Conservation (phyloP, 2,888 invertebrate species). For the Lasioglossum lativentre region DNA sequence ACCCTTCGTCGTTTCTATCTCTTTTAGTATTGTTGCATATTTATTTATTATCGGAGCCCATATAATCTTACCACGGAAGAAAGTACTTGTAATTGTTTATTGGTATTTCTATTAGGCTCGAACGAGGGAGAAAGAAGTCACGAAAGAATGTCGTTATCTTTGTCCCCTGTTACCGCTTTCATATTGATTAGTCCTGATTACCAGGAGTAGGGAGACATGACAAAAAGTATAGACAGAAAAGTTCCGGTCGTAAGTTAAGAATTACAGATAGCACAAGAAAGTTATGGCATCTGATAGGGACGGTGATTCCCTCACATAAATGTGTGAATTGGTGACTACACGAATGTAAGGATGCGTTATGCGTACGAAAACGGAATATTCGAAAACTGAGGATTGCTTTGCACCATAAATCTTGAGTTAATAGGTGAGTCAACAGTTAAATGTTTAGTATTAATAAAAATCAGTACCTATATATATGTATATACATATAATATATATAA, state of each 20-base stretch:
- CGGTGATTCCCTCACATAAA: not conserved
- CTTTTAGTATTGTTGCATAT: not conserved
- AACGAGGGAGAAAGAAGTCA: slow-evolving; percentile 19
- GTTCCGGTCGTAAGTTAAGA: slow-evolving; percentile 55
- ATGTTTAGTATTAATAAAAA: slow-evolving; percentile 16
- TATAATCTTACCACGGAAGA: not conserved
- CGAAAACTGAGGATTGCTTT: not conserved
- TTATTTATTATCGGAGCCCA: not conserved
- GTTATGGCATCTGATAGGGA: slow-evolving; percentile 13
- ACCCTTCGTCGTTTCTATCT: not conserved
- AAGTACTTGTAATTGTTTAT: slow-evolving; percentile 28
- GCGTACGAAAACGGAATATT: slow-evolving; percentile 11
- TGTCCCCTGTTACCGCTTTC: slow-evolving; percentile 57
- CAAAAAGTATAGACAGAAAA: slow-evolving; percentile 59
- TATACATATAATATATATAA: too few relatives aligned
- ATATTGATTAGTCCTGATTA: slow-evolving; percentile 69
- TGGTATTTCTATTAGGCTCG: slow-evolving; percentile 38
- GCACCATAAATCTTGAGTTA: not conserved
- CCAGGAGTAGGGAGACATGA: slow-evolving; percentile 61
- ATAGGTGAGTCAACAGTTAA: slow-evolving; percentile 22
- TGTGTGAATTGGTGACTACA: not conserved
- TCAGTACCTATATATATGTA: not conserved
- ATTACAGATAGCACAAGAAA: slow-evolving; percentile 48
- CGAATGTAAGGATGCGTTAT: slow-evolving; percentile 22
- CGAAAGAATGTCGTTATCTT: slow-evolving; percentile 46